These are phyloP conservation scores for Carassius carassius DNA, from an alignment of 2,113 vertebrate genomes.

Conservation along the genomic window DNA sequence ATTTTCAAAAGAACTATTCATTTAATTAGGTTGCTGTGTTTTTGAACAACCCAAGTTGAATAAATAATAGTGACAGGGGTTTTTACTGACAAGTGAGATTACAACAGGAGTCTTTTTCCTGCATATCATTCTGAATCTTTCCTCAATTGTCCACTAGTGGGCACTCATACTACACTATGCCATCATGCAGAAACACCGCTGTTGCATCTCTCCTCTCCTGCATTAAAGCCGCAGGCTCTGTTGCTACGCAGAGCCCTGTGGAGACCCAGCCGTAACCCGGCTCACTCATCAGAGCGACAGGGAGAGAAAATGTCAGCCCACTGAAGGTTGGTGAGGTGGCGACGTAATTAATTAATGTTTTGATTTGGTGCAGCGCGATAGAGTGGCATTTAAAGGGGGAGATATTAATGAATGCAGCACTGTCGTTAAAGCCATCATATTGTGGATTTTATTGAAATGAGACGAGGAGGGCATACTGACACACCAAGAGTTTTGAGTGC, in stretches of 20 bases:
- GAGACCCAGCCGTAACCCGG: constrained; percentile 14
- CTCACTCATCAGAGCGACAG: constrained; percentile 44
- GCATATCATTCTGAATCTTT: background rate
- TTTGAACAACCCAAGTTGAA: background rate
- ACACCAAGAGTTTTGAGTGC: constrained; percentile 18
- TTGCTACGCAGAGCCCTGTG: constrained; percentile 27
- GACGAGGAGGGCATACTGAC: constrained; percentile 35
- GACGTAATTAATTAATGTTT: constrained; percentile 70
- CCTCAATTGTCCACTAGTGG: constrained; percentile 42
- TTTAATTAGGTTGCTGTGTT: background rate
- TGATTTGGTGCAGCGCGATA: constrained; percentile 62
- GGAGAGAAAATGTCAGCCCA: constrained; percentile 58
- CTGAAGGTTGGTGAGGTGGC: constrained; percentile 63
- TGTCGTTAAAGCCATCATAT: constrained; percentile 65
- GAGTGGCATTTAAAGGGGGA: constrained; percentile 67
- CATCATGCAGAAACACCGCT: constrained; percentile 9
- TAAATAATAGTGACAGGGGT: too few relatives aligned
- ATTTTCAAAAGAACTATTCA: background rate
- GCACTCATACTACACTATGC: constrained; percentile 22
- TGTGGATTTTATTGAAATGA: constrained; percentile 68
- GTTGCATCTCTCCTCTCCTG: constrained; percentile 53
- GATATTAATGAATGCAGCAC: constrained; percentile 60
- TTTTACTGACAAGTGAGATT: background rate
- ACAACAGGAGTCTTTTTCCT: background rate
- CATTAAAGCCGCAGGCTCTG: background rate